A percentile compares a stretch with the other conserved stretches of the same genome.
Conservation (phyloP, 2,888 invertebrate species). For the Drosophila tripunctata region DNA sequence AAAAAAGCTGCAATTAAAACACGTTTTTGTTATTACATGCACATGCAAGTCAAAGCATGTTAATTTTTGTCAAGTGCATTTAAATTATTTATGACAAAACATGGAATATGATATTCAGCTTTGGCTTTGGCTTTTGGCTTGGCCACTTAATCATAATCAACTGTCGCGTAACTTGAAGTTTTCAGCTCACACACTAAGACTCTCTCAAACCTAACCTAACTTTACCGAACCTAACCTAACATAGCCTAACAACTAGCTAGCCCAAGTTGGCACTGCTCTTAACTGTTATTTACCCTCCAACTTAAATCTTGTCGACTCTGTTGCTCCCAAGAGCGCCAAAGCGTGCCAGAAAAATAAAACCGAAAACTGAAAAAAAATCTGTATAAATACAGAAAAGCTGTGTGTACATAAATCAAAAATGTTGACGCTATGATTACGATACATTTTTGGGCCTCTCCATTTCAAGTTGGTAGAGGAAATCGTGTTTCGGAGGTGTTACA, state of each 20-base stretch:
- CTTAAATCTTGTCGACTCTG: not conserved
- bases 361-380: conserved; percentile 11
- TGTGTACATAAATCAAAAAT: conserved; percentile 74
- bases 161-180: conserved; percentile 69
- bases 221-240: no score
- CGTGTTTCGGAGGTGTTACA: conserved; percentile 78
- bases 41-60: conserved; percentile 30
- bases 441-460: conserved; percentile 54
- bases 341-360: conserved; percentile 46
- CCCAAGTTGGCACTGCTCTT: conserved; percentile 43
- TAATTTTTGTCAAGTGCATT: conserved; percentile 47
- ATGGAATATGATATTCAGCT: conserved; percentile 68
- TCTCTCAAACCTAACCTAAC: no score
- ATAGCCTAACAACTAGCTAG: conserved; percentile 46
- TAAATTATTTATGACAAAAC: conserved; percentile 68
- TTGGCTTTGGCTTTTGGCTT: conserved; percentile 58
- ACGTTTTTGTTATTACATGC: not conserved
- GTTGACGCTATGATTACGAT: conserved; percentile 78
- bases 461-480: conserved; percentile 49
- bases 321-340: conserved; percentile 58
- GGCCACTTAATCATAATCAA: conserved; percentile 80
- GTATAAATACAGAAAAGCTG: conserved; percentile 59
- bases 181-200: conserved; percentile 43
- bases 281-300: conserved; percentile 46
- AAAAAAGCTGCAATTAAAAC: no score